Base-by-base conservation (phyloP, 2,113 vertebrate species). In the Cepphus grylle region DNA sequence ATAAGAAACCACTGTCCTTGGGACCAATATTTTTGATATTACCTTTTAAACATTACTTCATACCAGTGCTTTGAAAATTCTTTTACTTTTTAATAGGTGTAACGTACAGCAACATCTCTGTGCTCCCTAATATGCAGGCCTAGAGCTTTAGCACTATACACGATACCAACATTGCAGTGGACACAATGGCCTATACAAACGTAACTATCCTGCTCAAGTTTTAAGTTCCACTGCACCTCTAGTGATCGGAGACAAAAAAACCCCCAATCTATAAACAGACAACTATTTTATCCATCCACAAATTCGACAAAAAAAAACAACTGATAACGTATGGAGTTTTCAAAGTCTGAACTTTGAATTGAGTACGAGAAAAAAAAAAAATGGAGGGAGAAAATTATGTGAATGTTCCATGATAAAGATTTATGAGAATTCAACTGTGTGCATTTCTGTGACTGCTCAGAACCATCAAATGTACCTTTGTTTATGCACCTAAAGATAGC, bases 131-230 rank as follows among this genome's bases (percentile, higher is more conserved):
- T 4, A 45, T 1, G 11, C 26, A 71, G 16, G 12, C 15, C 12
- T 43, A 62, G 19, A 78, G 34, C 40, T 40, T 77, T 59, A 84
- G 10, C 23, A 38, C 30, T 47, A 52, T 4, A n/a, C 7, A 6
- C 0, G 3, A 66, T 20, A 81, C 16, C 1, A 3, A 49, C 45
- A 12, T 0, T 27, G 43, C 43, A 70, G 59, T 1, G 4, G 53
- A 59, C 49, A 83, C 20, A 70, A 55, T 3, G 23, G 38, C 30
- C n/a, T 47, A 34, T 8, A 8, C 3, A 11, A 86, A 74, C 8
- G 0, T 11, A 73, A 74, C 18, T 61, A 26, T 43, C 38, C 59
- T 78, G 36, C 32, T 18, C 15, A 70, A 74, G 25, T 32, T 61
- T 91, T 9, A 70, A 69, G 43, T 73, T 83, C 25, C 27, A 71